Percentiles rank a stretch among this genome's conserved stretches.
Conservation (phyloP, 92 coral and sea anemone genomes). For the Metridium senile region DNA sequence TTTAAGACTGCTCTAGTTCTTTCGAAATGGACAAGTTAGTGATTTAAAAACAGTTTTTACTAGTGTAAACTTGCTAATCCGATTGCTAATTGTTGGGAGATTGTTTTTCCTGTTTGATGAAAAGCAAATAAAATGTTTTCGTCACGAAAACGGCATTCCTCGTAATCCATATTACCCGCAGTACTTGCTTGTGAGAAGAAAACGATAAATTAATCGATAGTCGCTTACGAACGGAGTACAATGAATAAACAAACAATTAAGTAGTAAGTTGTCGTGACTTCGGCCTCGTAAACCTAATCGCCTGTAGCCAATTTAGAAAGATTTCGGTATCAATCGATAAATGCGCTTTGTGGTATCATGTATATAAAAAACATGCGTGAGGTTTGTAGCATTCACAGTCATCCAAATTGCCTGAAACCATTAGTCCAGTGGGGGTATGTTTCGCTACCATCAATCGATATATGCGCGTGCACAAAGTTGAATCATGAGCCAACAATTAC, state of each 20-base stretch:
- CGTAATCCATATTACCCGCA: too few species aligned
- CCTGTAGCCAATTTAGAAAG: too few species aligned
- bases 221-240: neutral
- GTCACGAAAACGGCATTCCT: neutral
- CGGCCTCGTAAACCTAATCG: too few species aligned
- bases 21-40: neutral
- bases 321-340: neutral
- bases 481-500: neutral
- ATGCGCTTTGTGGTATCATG: neutral
- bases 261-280: too few species aligned
- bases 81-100: constrained; percentile 11
- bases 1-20: neutral
- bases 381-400: too few species aligned
- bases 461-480: neutral
- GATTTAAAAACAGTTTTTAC: neutral
- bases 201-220: neutral
- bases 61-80: constrained; percentile 13
- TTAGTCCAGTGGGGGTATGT: too few species aligned
- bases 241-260: too few species aligned
- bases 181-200: too few species aligned
- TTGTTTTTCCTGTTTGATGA: constrained; percentile 14
- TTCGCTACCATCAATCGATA: constrained; percentile 1
- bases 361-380: too few species aligned
- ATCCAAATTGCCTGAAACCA: too few species aligned
- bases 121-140: constrained; percentile 1